Evolutionary conservation across 2,888 invertebrate species (phyloP), one percentile per base, ranked within the genome.

Genomic region (Blomia tropicalis): DNA sequence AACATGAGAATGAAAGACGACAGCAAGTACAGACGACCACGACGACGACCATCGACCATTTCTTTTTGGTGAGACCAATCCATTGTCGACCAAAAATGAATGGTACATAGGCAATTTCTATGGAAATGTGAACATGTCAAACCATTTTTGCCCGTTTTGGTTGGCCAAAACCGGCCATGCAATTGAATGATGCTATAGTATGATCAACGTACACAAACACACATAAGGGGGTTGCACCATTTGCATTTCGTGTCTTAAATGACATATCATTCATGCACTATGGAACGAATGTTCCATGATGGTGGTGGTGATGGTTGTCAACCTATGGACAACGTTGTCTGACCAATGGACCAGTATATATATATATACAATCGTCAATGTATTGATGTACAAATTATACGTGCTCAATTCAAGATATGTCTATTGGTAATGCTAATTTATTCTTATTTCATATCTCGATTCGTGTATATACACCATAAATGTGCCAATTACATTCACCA

Each of bases 321-420:
- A n/a, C n/a, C n/a, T n/a, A n/a, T n/a, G n/a, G n/a, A n/a, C n/a
- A n/a, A n/a, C n/a, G n/a, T n/a, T n/a, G n/a, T n/a, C n/a, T n/a
- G n/a, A n/a, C n/a, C n/a, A n/a, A n/a, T n/a, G n/a, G n/a, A n/a
- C n/a, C n/a, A n/a, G n/a, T n/a, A n/a, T n/a, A n/a, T n/a, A n/a
- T n/a, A n/a, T n/a, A n/a, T n/a, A n/a, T n/a, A n/a, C n/a, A n/a
- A n/a, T n/a, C n/a, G n/a, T n/a, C n/a, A n/a, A n/a, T 47, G 51
- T 47, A 47, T 47, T 47, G 51, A 47, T 47, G 58, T 56, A 25
- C 27, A 41, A 56, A 56, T 36, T 41, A 58, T 56, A 58, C 54
- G 7, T 25, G 23, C 19, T n/a, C 36, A 58, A 19, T 22, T 30
- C 41, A 19, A 41, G 32, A n/a, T 19, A 19, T 5, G 56, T 56